Base-by-base conservation (phyloP, 2,113 vertebrate genomes). In the Parus major region DNA sequence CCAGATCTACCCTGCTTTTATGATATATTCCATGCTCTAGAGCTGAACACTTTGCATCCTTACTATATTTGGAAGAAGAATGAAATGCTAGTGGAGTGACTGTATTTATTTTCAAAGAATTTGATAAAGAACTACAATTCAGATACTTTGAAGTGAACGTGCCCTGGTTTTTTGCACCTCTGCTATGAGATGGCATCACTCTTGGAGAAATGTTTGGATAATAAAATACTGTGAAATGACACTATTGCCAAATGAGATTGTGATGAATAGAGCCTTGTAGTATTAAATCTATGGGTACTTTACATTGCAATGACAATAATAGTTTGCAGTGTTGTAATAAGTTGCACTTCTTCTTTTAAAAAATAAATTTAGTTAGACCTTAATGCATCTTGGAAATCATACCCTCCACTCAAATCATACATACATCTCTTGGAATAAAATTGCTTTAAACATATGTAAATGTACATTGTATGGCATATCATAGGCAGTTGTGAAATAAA, bases 291-390 rank as follows among this genome's bases (percentile, higher is more conserved):
- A 68, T 75, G 92, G 87, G 41, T 82, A 88, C 90, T 96, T 94
- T 88, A 90, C 82, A 86, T 88, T 96, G 94, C 92, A 96, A 90
- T 95, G 94, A 96, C 95, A 97, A 97, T 95, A 96, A 96, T 95
- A 95, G 90, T 96, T 96, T 94, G 76, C 79, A 90, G 60, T 93
- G 82, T 94, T 90, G 76, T 88, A 96, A 68, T 90, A 96, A 96
- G 85, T 96, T 93, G 76, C 31, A 88, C 64, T 88, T n/a, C 64
- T 95, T 91, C 75, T 88, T 95, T 85, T 90, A 90, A 94, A 96
- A 95, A 91, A 95, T 86, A 94, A 93, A 96, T 91, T 78, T 55
- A 78, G 71, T 68, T 89, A 72, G 81, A 71, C 73, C 70, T 63
- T 92, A 89, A 87, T 91, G 91, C 53, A 46, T 95, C 83, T 78